Base-by-base conservation (phyloP, 2,113 vertebrate species). In the Pachycephala philippinensis region DNA sequence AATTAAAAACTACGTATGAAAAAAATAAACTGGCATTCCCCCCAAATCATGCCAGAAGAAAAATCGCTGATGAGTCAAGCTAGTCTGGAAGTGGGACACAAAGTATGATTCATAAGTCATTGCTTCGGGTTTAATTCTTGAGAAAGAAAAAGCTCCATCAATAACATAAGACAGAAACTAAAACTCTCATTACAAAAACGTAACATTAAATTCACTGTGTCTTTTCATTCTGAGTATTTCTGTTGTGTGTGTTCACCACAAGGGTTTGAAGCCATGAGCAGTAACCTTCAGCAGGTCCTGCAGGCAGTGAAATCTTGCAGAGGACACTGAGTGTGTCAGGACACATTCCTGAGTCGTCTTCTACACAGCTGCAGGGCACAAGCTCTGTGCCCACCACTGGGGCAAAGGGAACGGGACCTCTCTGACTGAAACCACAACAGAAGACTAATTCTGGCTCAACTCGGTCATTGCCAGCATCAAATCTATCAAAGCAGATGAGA, bases 1-100 rank as follows among this genome's bases (percentile, higher is more conserved):
- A 64, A 95, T 88, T 92, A 90, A 93, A 87, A 94, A 53, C 18
- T 44, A 85, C 24, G 57, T 8, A 53, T 27, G 27, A 84, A 70
- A 68, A 84, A 89, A 78, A n/a, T 11, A 39, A 87, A 61, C n/a
- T 47, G 59, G 35, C 71, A 77, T 88, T 80, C 56, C 59, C 84
- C 78, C 44, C 50, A 77, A 77, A 93, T 93, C 35, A 95, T 20
- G 47, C 79, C 87, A 80, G 84, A 92, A 93, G 75, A 85, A 93
- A 91, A 91, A 91, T 23, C 85, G 74, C 59, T 66, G 71, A 91
- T 95, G 84, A 96, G 61, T 90, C 82, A 91, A 87, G 69, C 44
- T 37, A 74, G 31, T 49, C n/a, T 79, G 18, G 31, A 94, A 93
- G 66, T 90, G 92, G 56, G 75, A 87, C 91, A 91, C 60, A 90